Conservation (phyloP, 2,888 invertebrate species). For the Hypercompe scribonia region DNA sequence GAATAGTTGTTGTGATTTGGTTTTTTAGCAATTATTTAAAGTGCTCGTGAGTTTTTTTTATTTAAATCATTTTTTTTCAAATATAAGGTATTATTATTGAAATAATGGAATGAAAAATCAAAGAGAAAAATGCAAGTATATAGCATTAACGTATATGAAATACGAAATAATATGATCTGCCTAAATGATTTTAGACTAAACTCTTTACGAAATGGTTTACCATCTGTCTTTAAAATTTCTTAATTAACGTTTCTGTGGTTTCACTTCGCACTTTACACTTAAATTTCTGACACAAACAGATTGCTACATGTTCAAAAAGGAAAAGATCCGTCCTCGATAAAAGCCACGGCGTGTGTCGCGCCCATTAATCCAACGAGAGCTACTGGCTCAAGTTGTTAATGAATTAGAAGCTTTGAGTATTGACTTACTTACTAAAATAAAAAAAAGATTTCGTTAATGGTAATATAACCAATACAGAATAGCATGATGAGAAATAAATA, state of each 20-base stretch:
- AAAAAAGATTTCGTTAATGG: neutral
- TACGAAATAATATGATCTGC: too few species aligned
- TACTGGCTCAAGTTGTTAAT: conserved; percentile 17
- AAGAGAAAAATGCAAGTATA: too few species aligned
- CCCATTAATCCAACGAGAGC: conserved; percentile 29
- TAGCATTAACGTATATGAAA: neutral
- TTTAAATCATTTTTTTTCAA: too few species aligned
- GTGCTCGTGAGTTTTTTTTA: too few species aligned
- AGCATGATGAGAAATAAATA: neutral
- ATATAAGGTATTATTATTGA: too few species aligned
- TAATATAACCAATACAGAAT: neutral
- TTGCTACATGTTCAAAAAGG: conserved; percentile 16
- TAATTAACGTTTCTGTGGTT: neutral
- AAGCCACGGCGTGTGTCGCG: conserved; percentile 32
- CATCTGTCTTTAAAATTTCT: neutral
- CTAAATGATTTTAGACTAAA: neutral
- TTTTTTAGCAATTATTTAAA: too few species aligned
- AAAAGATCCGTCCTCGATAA: conserved; percentile 29
- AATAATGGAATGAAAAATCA: too few species aligned
- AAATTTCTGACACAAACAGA: conserved; percentile 22
- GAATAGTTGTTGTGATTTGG: too few species aligned
- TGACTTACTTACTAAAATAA: conserved; percentile 1
- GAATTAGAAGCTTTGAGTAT: conserved; percentile 10
- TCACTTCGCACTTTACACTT: conserved; percentile 4
- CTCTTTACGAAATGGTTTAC: neutral